Conservation (phyloP, 2,888 invertebrate genomes). For the Peribatodes rhomboidaria region DNA sequence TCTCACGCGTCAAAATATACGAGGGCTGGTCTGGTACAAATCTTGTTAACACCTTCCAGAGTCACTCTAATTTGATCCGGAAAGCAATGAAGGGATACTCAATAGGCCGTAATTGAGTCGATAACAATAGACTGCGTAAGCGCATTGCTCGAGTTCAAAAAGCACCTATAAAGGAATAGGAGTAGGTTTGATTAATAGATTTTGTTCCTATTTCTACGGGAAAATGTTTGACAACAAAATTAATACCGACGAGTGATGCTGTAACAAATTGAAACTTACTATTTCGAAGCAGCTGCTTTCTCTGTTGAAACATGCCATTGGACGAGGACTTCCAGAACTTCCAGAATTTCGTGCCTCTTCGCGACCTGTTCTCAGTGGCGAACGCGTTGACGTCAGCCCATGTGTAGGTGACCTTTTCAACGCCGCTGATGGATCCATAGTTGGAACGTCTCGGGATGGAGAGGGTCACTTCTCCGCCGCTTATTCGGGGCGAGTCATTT, state of each 20-base stretch:
- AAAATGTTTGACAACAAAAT: too few relatives aligned
- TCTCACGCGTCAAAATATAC: too few relatives aligned
- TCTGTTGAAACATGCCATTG: slow-evolving; percentile 78
- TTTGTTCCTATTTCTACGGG: too few relatives aligned
- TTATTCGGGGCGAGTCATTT: slow-evolving; percentile 65
- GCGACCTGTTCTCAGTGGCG: slow-evolving; percentile 85
- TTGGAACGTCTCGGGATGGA: slow-evolving; percentile 63
- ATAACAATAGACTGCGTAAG: slow-evolving; percentile 9
- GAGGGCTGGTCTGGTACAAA: not conserved
- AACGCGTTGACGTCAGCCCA: slow-evolving; percentile 94
- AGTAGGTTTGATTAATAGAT: too few relatives aligned
- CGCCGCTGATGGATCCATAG: slow-evolving; percentile 76
- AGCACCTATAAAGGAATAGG: not conserved
- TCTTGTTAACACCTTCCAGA: slow-evolving; percentile 5
- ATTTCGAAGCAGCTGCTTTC: slow-evolving; percentile 91
- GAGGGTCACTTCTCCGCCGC: slow-evolving; percentile 69
- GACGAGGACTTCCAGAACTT: slow-evolving; percentile 76
- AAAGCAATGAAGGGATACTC: slow-evolving; percentile 37
- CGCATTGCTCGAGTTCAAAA: not conserved
- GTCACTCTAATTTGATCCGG: slow-evolving; percentile 26
- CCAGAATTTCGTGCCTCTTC: slow-evolving; percentile 74
- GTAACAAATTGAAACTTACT: slow-evolving; percentile 75
- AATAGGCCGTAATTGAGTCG: slow-evolving; percentile 40
- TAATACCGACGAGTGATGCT: not conserved
- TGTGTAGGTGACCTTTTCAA: slow-evolving; percentile 89